Evolutionary conservation across 2,888 invertebrate species (phyloP), one percentile per base, ranked within the genome.

Genomic region (Xiphydria camelus): DNA sequence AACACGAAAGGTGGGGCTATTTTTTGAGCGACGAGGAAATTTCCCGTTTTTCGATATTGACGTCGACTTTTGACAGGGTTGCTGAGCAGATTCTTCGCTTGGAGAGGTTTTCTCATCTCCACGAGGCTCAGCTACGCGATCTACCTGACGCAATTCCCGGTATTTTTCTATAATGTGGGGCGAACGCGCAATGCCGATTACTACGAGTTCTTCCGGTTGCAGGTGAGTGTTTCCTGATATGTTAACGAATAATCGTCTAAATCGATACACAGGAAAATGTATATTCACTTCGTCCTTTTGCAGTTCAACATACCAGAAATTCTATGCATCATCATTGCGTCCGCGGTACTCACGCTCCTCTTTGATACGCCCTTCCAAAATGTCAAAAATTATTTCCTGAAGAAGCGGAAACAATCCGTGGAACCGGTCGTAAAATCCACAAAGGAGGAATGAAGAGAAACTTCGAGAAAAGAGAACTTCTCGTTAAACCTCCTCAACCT

Each of bases 351-450:
- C 32, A 86, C 85, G 3, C 66, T 87, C 17, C 69, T 84, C 3
- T 81, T 87, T 55, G 87, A 87, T 62, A 79, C 82, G 48, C 87
- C 87, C 7, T 86, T 85, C 63, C 84, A 85, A 72, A 86, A 85
- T 62, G 76, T 87, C n/a, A 82, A 82, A 62, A 81, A 80, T 60
- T 62, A 81, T 44, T 62, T 83, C 23, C 73, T 79, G 47, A 74
- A 69, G 41, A 75, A 68, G 38, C 41, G 45, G 10, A 22, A 10
- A 31, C 5, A 15, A 42, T 18, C 10, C n/a, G n/a, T n/a, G 33
- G 36, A 32, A 12, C 20, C 23, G 19, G n/a, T 38, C 2, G 33
- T 19, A 2, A 60, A 64, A 21, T 22, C 37, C 6, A 49, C 40
- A n/a, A 66, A 66, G 52, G 23, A 31, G 6, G 58, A 66, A 31